Evolutionary conservation across 2,113 vertebrate species (phyloP), one percentile per base, ranked within the genome.

Genomic region (Xerus inauris): DNA sequence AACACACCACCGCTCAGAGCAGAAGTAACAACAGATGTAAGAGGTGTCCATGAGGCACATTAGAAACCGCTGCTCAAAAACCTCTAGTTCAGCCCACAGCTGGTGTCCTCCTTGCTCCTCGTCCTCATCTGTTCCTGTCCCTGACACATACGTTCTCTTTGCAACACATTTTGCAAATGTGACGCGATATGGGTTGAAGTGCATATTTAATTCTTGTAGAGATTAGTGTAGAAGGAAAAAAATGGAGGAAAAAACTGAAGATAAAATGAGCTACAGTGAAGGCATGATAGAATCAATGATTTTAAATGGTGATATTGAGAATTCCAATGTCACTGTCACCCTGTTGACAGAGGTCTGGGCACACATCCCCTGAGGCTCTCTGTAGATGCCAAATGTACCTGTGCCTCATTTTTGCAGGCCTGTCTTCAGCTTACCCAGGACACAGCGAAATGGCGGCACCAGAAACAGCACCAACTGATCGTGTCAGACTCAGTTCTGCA

Each of bases 1-100:
- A 28, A 35, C 3, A 5, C 28, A 6, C 1, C 4, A 32, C 10
- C 11, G 2, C 0, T 17, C 40, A 64, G 30, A 17, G 26, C n/a
- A 82, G 45, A 76, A 65, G 38, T n/a, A 45, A 35, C 4, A 17
- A 19, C 3, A 22, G 45, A 40, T 28, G 54, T 35, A 12, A 17
- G n/a, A 30, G 5, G 26, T 3, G 59, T 11, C 42, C 30, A 89
- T n/a, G 26, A 62, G 40, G 11, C 35, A 11, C 30, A 20, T 32
- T 19, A 12, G 35, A 30, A 90, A 30, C 22, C 2, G 19, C 12
- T 8, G 8, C 13, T 24, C 5, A 51, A 1, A 12, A 9, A 8
- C 3, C 24, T 26, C 32, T 87, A 42, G 57, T 0, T 19, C 16
- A 64, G 5, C 11, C 5, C 26, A 16, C 9, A 38, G 22, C 14